These are phyloP conservation scores for Styela clava DNA, from an alignment of 23 tunicate species.

Conservation along the genomic window DNA sequence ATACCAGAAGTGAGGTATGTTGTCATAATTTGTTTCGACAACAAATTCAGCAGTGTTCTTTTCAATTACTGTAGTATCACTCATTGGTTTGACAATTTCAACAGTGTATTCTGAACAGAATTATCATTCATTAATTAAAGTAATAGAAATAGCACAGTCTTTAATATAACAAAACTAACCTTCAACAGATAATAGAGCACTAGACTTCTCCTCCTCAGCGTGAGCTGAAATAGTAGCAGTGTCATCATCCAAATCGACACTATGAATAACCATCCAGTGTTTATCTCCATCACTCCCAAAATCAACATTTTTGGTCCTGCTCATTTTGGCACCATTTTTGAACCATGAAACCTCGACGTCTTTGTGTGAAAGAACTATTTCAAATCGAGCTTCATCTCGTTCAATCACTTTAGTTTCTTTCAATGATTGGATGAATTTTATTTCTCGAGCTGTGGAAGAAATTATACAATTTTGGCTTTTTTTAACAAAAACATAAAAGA, in stretches of 20 bases:
- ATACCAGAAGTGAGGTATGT: constrained; percentile 18
- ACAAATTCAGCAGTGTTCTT: constrained; percentile 8
- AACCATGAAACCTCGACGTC: constrained; percentile 38
- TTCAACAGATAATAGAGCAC: not conserved
- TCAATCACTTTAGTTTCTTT: constrained; percentile 25
- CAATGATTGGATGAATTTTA: constrained; percentile 29
- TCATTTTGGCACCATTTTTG: constrained; percentile 35
- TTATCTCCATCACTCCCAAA: constrained; percentile 18
- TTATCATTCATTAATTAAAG: not conserved
- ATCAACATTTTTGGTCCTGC: constrained; percentile 35
- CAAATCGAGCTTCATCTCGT: constrained; percentile 20
- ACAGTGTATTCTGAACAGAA: constrained; percentile 23
- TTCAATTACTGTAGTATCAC: constrained; percentile 14
- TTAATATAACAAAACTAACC: not conserved
- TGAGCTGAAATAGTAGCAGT: constrained; percentile 15
- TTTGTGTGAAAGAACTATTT: constrained; percentile 28
- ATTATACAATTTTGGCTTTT: too few species aligned
- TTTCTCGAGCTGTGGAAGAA: constrained; percentile 31
- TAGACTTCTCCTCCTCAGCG: constrained; percentile 26
- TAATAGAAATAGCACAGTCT: not conserved
- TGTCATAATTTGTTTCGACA: constrained; percentile 26
- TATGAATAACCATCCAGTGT: constrained; percentile 23
- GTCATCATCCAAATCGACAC: constrained; percentile 20
- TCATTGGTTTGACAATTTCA: not conserved
- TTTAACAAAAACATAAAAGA: too few species aligned